phyloP scores from a whole-genome alignment of 2,797 vertebrate genomes.

The Odontamblyopus lacepedii region DNA sequence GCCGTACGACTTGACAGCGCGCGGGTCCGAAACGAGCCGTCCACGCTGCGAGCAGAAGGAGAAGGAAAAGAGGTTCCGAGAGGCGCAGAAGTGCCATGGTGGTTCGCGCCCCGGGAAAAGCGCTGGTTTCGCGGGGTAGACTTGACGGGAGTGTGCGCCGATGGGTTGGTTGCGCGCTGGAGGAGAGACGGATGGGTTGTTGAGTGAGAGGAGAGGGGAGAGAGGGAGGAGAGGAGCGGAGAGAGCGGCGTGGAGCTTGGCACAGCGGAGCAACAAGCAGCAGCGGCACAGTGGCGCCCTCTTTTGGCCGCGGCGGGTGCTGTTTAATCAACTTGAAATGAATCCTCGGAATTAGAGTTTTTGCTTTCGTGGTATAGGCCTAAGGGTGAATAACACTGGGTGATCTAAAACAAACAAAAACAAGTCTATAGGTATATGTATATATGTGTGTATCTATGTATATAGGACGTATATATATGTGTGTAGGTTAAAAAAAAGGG shows the following conservation, averaged over 20 bases:
- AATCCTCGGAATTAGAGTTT: no score
- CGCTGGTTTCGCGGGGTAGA: constrained; percentile 62
- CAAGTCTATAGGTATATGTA: no score
- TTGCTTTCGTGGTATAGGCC: no score
- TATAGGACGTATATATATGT: no score
- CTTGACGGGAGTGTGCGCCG: constrained; percentile 68
- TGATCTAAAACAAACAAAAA: no score
- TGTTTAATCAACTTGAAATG: background rate
- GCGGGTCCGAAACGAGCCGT: constrained; percentile 66
- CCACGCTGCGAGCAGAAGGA: constrained; percentile 48
- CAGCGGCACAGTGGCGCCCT: constrained; percentile 56
- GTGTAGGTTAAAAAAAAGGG: no score
- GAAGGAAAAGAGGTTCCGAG: constrained; percentile 25
- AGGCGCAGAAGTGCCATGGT: constrained; percentile 65
- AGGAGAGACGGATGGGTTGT: constrained; percentile 69
- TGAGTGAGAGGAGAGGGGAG: constrained; percentile 32
- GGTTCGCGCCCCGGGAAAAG: constrained; percentile 68
- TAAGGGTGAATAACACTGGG: no score
- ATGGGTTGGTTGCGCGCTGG: constrained; percentile 53
- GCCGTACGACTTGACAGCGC: constrained; percentile 60
- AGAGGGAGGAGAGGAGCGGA: constrained; percentile 40
- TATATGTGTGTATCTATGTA: no score
- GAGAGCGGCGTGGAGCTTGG: constrained; percentile 45
- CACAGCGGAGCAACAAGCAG: background rate
- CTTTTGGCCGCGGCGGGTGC: constrained; percentile 40